phyloP scores from a whole-genome alignment of 2,797 vertebrate species.

The Sciaenops ocellatus region DNA sequence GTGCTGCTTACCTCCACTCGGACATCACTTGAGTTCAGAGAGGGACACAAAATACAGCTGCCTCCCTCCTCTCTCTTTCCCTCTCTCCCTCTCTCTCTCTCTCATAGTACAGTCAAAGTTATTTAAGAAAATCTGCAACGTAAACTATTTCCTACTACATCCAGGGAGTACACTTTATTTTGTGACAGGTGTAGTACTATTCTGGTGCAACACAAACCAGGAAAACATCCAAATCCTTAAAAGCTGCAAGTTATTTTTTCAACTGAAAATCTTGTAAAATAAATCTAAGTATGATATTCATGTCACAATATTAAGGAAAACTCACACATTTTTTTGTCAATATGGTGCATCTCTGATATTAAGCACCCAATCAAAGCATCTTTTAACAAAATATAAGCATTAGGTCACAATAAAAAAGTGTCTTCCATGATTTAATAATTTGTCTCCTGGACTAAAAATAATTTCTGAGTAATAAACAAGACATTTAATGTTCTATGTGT shows the following conservation, averaged over 20 bases:
- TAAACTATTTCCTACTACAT: conserved; percentile 13
- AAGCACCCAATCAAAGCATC: neutral
- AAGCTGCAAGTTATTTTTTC: neutral
- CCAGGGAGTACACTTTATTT: conserved; percentile 12
- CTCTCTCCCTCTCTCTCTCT: neutral
- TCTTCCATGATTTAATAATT: neutral
- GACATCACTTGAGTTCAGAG: conserved; percentile 78
- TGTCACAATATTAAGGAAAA: neutral
- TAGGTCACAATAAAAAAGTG: neutral
- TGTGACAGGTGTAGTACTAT: conserved; percentile 6
- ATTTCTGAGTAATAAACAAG: neutral
- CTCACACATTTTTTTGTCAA: neutral
- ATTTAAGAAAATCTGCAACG: conserved; percentile 31
- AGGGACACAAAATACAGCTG: conserved; percentile 54
- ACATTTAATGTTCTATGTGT: neutral
- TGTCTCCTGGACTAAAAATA: conserved; percentile 1
- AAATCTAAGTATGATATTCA: neutral
- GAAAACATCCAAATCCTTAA: conserved; percentile 6
- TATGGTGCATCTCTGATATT: neutral
- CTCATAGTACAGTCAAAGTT: conserved; percentile 21
- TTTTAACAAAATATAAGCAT: neutral
- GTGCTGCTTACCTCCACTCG: conserved; percentile 72
- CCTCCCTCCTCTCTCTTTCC: neutral
- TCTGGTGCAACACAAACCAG: conserved; percentile 6
- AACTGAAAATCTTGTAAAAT: neutral